Percentiles rank a stretch among this genome's conserved stretches.
Evolutionary conservation across 2,888 invertebrate species (phyloP).

Genomic region (Arge pagana): DNA sequence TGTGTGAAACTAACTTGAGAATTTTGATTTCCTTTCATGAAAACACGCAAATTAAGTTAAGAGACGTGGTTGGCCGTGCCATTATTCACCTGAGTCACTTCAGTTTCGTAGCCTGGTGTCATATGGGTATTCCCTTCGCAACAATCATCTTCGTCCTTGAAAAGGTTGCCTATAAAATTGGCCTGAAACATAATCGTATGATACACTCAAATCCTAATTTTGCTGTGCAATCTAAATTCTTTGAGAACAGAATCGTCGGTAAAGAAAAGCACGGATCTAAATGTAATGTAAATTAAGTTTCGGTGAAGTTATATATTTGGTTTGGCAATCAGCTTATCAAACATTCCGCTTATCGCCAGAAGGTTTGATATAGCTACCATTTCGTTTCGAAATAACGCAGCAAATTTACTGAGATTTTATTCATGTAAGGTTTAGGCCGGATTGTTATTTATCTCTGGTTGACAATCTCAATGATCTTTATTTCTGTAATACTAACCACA

Average conservation of each 20-base stretch:
- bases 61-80: constrained; percentile 52
- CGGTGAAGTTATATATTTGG: no score
- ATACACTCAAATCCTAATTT: background rate
- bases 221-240: background rate
- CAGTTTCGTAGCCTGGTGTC: constrained; percentile 46
- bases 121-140: constrained; percentile 35
- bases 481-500: constrained; percentile 77
- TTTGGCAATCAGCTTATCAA: no score
- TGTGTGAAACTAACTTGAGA: constrained; percentile 11
- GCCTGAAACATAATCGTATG: constrained; percentile 36
- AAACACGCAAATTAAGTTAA: constrained; percentile 40
- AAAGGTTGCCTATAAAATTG: constrained; percentile 45
- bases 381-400: no score
- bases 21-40: background rate
- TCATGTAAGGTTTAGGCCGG: no score
- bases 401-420: no score
- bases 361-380: no score
- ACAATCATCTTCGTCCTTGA: constrained; percentile 37
- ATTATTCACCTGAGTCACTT: constrained; percentile 56
- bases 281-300: no score
- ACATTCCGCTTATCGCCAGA: no score
- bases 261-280: no score
- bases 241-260: constrained; percentile 2
- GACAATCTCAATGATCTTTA: no score
- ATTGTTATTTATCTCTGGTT: no score